Base-by-base conservation (phyloP, 2,888 invertebrate species). In the Microplitis manilae region DNA sequence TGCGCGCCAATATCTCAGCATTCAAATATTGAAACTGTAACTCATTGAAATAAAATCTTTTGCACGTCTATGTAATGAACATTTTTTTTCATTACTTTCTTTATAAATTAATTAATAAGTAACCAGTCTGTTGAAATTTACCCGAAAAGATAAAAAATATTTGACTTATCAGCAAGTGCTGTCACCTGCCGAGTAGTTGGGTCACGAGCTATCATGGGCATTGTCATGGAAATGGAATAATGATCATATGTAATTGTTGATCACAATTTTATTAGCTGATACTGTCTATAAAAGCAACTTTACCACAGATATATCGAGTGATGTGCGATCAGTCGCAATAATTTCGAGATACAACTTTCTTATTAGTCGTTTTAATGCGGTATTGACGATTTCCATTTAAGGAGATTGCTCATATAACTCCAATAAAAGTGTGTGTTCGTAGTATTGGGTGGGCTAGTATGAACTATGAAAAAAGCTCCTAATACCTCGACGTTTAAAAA, bases 381-480 rank as follows among this genome's bases (percentile, higher is more conserved):
- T 85, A 83, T 85, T 82, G 83, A 88, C 86, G 86, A 89, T 88
- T 87, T 87, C 90, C 90, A 87, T 88, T 86, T 89, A 86, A 86
- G 89, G 90, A 84, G 83, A 86, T 88, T 84, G 73, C 80, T 80
- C 77, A 65, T 73, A 50, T 13, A 50, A 50, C 9, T 50, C 4
- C 30, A 5, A 50, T 50, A 50, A 50, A 13, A 13, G 50, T 50
- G 13, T 13, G 50, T 50, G 50, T 50, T 2, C 40, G 67, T 67
- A 17, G 59, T 65, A 64, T 65, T 67, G 38, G 61, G 72, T 68
- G 76, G 17, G 77, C 75, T 85, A 88, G 86, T 92, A 95, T 95
- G 95, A 90, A 7, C 50, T 13, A 50, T 50, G 50, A 95, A 5
- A 92, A 87, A 90, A 93, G 84, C 87, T 88, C 71, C 2, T 15